phyloP scores from a whole-genome alignment of 1,140 invertebrate genomes.

The Drosophila ironensis region DNA sequence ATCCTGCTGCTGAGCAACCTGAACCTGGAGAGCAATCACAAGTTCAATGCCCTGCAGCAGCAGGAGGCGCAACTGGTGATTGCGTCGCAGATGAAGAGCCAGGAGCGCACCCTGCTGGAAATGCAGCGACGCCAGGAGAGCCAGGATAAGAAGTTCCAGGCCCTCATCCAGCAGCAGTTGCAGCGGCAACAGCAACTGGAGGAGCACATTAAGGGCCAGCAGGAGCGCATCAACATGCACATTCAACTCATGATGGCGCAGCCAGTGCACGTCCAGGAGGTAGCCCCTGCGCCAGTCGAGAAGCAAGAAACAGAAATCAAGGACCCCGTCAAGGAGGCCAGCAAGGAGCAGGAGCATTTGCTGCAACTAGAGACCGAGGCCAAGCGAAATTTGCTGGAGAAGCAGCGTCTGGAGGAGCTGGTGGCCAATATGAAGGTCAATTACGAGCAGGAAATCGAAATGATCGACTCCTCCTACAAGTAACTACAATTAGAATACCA shows the following conservation, averaged over 20 bases:
- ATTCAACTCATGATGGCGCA: conserved; percentile 82
- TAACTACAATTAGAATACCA: conserved; percentile 56
- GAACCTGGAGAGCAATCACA: conserved; percentile 81
- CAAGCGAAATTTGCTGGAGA: conserved; percentile 81
- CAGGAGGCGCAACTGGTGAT: conserved; percentile 83
- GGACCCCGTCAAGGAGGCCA: conserved; percentile 8
- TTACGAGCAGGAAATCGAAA: conserved; percentile 83
- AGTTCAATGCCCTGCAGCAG: conserved; percentile 82
- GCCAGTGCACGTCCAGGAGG: conserved; percentile 40
- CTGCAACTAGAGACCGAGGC: conserved; percentile 78
- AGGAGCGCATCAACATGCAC: conserved; percentile 83
- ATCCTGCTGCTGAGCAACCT: conserved; percentile 63
- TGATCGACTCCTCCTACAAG: conserved; percentile 83
- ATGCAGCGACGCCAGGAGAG: conserved; percentile 83
- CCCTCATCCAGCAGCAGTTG: conserved; percentile 82
- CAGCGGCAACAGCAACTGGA: conserved; percentile 83
- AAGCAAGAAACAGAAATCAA: not conserved
- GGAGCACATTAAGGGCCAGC: conserved; percentile 82
- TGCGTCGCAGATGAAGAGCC: conserved; percentile 83
- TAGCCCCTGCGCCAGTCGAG: not conserved
- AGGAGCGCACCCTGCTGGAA: conserved; percentile 82
- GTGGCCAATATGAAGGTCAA: conserved; percentile 76
- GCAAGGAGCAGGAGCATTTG: conserved; percentile 33
- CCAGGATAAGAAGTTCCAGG: conserved; percentile 83
- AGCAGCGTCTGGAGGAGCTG: conserved; percentile 76